Evolutionary conservation across 2,888 invertebrate species (phyloP), one percentile per base, ranked within the genome.

Genomic region (Perdita meconis): DNA sequence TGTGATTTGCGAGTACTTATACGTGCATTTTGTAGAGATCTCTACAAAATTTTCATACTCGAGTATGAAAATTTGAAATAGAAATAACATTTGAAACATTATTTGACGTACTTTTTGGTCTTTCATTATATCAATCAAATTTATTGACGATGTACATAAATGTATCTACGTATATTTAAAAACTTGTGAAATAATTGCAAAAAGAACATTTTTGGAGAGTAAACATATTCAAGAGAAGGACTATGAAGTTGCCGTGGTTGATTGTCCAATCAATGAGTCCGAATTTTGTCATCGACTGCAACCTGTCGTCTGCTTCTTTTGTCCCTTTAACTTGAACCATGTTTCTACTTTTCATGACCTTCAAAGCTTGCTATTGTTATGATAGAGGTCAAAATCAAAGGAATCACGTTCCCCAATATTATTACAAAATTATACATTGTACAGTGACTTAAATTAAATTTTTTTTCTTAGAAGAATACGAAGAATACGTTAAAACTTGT

Each of bases 361-460:
- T 89, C 85, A 86, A 79, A 82, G 55, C 66, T 78, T 76, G 83
- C 76, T 84, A 75, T 69, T 79, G 57, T 63, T 65, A 53, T 69
- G 79, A 66, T 87, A 90, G 89, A 90, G 90, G 90, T 90, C 90
- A 87, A 85, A 86, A 87, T 83, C 84, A 75, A 85, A 85, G 81
- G 65, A 60, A 44, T 47, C 19, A 57, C n/a, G 38, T 63, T 47
- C 51, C 40, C 38, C 26, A 53, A 65, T 12, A 59, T 42, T 34
- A 63, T 47, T 63, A 30, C 22, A 19, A 70, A 63, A 47, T 30
- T 67, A 34, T 34, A 40, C 8, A 53, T 59, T 60, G 40, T 19
- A 51, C 67, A 61, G 79, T 80, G 72, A 69, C 60, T 56, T 16
- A 13, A 6, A 47, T 40, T 38, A 57, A 34, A 38, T 16, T 47